These are phyloP conservation scores for Magallana ariakensis DNA, from an alignment of 1,140 invertebrate genomes.

Conservation along the genomic window DNA sequence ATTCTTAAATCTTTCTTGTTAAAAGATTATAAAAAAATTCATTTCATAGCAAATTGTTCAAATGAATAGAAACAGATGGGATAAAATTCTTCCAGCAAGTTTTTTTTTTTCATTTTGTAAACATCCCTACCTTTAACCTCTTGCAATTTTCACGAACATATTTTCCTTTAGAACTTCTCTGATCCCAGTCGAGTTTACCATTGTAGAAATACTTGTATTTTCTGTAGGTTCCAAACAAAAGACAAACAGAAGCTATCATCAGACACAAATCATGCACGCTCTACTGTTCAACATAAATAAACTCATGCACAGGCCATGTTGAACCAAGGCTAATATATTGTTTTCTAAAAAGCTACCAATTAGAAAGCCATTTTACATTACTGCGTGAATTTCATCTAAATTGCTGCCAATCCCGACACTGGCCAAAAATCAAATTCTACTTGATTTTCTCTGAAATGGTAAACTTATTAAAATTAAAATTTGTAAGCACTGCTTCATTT, in stretches of 20 bases:
- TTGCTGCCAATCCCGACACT: no score
- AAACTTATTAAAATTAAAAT: no score
- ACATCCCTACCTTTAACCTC: conserved; percentile 89
- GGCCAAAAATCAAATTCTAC: no score
- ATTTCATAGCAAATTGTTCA: no score
- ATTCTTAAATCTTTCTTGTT: no score
- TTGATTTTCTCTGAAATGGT: no score
- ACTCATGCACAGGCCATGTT: conserved; percentile 37
- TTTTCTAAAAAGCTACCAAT: not conserved
- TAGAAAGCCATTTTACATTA: not conserved
- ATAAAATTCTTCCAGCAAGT: no score
- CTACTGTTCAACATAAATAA: conserved; percentile 19
- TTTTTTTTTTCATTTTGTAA: no score
- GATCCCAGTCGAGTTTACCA: conserved; percentile 79
- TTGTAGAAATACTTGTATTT: conserved; percentile 79
- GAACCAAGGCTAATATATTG: conserved; percentile 14
- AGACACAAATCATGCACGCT: conserved; percentile 47
- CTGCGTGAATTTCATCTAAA: no score
- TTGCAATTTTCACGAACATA: conserved; percentile 92
- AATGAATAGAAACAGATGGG: no score
- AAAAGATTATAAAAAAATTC: no score
- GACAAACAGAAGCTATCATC: conserved; percentile 43
- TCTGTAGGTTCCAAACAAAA: conserved; percentile 64
- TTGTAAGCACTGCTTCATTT: no score
- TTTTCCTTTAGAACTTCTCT: conserved; percentile 74